Conservation (phyloP, 2,888 invertebrate genomes). For the Drosophila rellima region DNA sequence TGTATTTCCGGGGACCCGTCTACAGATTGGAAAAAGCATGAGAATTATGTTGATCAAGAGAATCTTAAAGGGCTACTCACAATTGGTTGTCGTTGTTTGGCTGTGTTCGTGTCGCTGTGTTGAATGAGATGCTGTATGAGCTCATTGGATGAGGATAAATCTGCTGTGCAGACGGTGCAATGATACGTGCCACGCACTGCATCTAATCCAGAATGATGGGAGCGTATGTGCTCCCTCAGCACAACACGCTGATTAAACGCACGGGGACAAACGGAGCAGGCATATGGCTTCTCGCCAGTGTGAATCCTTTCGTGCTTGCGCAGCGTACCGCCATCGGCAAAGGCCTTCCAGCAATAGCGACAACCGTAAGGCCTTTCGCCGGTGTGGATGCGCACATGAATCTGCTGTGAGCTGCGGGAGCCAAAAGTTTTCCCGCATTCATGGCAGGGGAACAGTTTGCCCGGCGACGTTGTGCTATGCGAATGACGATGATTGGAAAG, state of each 20-base stretch:
- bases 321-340: slow-evolving; percentile 94
- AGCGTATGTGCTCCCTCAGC: slow-evolving; percentile 93
- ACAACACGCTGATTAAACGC: slow-evolving; percentile 96
- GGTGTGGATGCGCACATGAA: slow-evolving; percentile 94
- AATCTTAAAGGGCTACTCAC: slow-evolving; percentile 78
- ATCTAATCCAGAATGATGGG: slow-evolving; percentile 94
- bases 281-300: slow-evolving; percentile 94
- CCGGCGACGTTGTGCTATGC: slow-evolving; percentile 86
- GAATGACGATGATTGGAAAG: slow-evolving; percentile 90
- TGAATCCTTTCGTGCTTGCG: slow-evolving; percentile 95
- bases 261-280: slow-evolving; percentile 94
- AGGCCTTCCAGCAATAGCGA: slow-evolving; percentile 95
- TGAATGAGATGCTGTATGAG: slow-evolving; percentile 93
- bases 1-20: slow-evolving; percentile 92
- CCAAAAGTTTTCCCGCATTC: slow-evolving; percentile 95
- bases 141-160: slow-evolving; percentile 90
- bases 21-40: slow-evolving; percentile 76
- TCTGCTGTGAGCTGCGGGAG: slow-evolving; percentile 94
- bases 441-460: slow-evolving; percentile 91
- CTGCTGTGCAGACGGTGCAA: slow-evolving; percentile 92
- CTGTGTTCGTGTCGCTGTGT: slow-evolving; percentile 94
- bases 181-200: slow-evolving; percentile 89
- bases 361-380: slow-evolving; percentile 94
- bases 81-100: slow-evolving; percentile 91
- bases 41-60: not conserved